Percentiles rank a stretch among this genome's conserved stretches.
phyloP scores from a whole-genome alignment of 92 coral and sea anemone species.

The Actinostola sp. region DNA sequence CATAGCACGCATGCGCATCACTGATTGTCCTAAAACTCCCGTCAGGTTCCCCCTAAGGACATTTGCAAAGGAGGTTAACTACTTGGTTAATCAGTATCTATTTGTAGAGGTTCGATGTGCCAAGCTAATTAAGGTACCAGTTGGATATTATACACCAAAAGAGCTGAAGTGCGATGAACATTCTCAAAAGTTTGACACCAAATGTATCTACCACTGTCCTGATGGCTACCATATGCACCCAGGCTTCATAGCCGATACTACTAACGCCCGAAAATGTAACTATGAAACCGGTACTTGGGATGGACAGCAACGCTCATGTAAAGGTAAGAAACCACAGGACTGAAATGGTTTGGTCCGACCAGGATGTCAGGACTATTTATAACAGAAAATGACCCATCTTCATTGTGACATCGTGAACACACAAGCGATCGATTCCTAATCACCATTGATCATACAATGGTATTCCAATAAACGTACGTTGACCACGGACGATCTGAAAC shows the following conservation, averaged over 20 bases:
- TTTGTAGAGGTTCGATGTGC: conserved; percentile 25
- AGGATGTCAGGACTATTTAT: too few relatives aligned
- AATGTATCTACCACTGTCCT: conserved; percentile 48
- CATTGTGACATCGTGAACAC: too few relatives aligned
- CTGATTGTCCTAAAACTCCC: too few relatives aligned
- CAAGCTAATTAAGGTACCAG: conserved; percentile 12
- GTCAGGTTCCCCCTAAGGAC: too few relatives aligned
- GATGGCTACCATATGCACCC: conserved; percentile 47
- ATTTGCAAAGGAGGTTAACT: too few relatives aligned
- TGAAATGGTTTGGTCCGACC: too few relatives aligned
- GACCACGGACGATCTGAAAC: too few relatives aligned
- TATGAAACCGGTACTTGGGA: conserved; percentile 29
- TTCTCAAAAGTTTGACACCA: conserved; percentile 39
- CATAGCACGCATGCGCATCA: too few relatives aligned
- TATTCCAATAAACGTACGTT: too few relatives aligned
- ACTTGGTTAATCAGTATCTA: not conserved
- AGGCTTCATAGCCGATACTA: conserved; percentile 8
- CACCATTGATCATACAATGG: too few relatives aligned
- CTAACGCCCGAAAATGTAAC: conserved; percentile 20
- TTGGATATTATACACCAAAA: conserved; percentile 16
- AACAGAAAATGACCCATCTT: too few relatives aligned
- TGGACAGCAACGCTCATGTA: conserved; percentile 35
- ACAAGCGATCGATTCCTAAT: too few relatives aligned
- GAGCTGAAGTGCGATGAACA: conserved; percentile 27
- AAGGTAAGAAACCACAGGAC: conserved; percentile 6